phyloP scores from a whole-genome alignment of 2,113 vertebrate species.

The Siniperca chuatsi region DNA sequence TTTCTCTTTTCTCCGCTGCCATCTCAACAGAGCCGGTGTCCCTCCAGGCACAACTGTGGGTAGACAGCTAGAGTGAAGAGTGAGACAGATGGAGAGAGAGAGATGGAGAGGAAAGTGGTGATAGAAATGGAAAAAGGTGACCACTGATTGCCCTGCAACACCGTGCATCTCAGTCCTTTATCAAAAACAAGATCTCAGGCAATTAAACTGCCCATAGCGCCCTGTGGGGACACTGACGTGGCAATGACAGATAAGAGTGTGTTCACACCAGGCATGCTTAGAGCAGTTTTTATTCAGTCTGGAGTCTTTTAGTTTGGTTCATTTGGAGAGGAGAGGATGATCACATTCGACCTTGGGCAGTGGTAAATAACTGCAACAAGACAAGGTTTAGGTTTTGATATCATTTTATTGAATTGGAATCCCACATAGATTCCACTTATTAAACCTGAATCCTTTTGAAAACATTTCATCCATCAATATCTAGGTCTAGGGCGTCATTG shows the following conservation, averaged over 20 bases:
- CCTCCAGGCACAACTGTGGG: conserved; percentile 19
- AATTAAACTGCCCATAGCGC: conserved; percentile 50
- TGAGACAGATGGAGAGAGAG: conserved; percentile 42
- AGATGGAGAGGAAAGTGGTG: conserved; percentile 18
- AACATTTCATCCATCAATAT: not conserved
- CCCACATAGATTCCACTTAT: not conserved
- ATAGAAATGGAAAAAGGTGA: conserved; percentile 47
- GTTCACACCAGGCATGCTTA: not conserved
- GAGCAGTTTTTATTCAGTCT: conserved; percentile 17
- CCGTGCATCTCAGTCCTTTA: conserved; percentile 34
- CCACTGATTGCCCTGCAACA: conserved; percentile 42
- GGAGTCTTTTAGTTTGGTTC: conserved; percentile 12
- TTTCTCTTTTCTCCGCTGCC: conserved; percentile 4
- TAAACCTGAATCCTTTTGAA: not conserved
- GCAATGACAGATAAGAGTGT: conserved; percentile 58
- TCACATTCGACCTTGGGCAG: conserved; percentile 21
- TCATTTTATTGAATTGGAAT: not conserved
- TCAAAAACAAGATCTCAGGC: conserved; percentile 69
- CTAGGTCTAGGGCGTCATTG: not conserved
- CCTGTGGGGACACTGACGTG: conserved; percentile 30
- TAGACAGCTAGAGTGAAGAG: conserved; percentile 17
- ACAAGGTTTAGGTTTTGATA: conserved; percentile 8
- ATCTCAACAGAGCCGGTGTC: conserved; percentile 15
- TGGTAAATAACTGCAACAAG: not conserved
- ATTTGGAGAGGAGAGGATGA: conserved; percentile 6